Evolutionary conservation across 2,888 invertebrate species (phyloP), one percentile per base, ranked within the genome.

Genomic region (Sarcophaga carnaria): DNA sequence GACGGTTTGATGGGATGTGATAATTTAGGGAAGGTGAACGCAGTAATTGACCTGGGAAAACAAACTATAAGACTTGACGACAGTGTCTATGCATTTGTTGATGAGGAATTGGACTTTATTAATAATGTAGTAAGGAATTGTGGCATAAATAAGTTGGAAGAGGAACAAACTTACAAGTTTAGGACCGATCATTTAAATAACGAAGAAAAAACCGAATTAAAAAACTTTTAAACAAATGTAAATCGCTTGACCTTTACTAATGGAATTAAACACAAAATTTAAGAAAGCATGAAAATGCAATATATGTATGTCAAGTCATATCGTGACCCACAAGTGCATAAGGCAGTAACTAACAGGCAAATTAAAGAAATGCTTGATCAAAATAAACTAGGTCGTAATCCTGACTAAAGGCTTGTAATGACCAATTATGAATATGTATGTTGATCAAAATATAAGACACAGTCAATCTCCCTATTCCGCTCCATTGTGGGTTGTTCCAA

Each of bases 41-140:
- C 25, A 25, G 25, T 25, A 25, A 25, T 25, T 25, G 25, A 25
- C 25, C 25, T 25, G 25, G 25, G 25, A 25, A 25, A 25, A 25
- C 25, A 25, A 37, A 78, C 20, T 27, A 72, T 27, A 72, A n/a
- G 25, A 17, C 47, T 80, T 17, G 81, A 72, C 49, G 60, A 60
- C 22, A 67, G 66, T 49, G 2, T 37, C 14, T 79, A 82, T 25
- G 25, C 25, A 25, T 70, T 74, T 89, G 37, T 89, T 91, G 5
- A 87, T 77, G 22, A 89, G 90, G 8, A 90, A 90, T 20, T 80
- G 91, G 45, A 66, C 22, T 67, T 25, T 17, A 37, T 60, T 49
- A 60, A 69, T 45, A 45, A 67, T 66, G 25, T 66, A 66, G 10
- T 64, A 60, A 69, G 27, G 12, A 62, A 78, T 54, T 62, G 11